Evolutionary conservation across 1,140 invertebrate species (phyloP).

Genomic region (Bombus superbus): DNA sequence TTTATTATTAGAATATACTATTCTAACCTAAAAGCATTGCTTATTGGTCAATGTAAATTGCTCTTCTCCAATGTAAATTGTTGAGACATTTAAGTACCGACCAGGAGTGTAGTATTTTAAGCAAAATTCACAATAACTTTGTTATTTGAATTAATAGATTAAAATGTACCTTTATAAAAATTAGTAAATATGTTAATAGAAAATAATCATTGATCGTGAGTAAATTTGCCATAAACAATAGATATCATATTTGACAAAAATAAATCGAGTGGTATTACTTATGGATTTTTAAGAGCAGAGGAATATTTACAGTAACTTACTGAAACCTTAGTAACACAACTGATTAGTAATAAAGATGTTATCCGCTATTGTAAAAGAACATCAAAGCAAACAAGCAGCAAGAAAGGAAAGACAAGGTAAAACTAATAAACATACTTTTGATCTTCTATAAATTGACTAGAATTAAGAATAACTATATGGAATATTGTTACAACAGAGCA

Average conservation of each 20-base stretch:
- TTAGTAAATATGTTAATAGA: background rate
- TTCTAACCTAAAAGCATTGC: too few relatives aligned
- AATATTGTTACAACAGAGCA: constrained; percentile 86
- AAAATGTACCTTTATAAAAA: background rate
- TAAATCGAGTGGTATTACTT: background rate
- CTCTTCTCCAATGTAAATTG: background rate
- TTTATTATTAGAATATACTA: constrained; percentile 19
- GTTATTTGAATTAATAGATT: background rate
- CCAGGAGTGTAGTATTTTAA: background rate
- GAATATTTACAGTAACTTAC: background rate
- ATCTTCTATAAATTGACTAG: background rate
- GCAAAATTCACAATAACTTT: background rate
- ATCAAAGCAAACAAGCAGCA: constrained; percentile 89
- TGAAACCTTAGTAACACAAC: background rate
- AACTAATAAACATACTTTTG: constrained; percentile 5
- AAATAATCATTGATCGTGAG: background rate
- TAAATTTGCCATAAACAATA: background rate
- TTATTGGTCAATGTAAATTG: background rate
- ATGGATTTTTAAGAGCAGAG: background rate
- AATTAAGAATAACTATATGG: constrained; percentile 23
- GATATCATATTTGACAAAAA: background rate
- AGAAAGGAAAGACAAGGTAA: constrained; percentile 93
- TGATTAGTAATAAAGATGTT: constrained; percentile 85
- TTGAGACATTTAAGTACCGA: background rate
- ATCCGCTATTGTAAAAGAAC: constrained; percentile 93